Base-by-base conservation (phyloP, 2,113 vertebrate genomes). In the Epinephelus moara region DNA sequence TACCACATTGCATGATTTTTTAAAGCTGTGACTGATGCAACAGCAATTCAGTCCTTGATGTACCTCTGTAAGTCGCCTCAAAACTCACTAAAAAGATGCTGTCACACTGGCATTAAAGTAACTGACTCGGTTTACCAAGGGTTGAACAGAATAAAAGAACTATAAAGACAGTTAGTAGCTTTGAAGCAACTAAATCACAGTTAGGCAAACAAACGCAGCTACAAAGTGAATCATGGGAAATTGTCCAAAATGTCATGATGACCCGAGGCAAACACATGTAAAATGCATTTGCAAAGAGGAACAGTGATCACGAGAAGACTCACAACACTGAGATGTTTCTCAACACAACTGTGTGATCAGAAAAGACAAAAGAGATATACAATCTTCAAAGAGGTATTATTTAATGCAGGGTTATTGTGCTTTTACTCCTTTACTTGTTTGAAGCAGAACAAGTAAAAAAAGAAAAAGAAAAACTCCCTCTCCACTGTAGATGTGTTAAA, bases 221-320 rank as follows among this genome's bases (percentile, higher is more conserved):
- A 60, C 53, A 78, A 69, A n/a, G 45, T 69, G 64, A 75, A 74
- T 61, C 62, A 66, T 49, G 3, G 56, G 47, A 74, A 63, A 74
- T 11, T 23, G 30, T 18, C 33, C 69, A 75, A 56, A 75, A 63
- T 30, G 21, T 52, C 47, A 49, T 13, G 47, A 74, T 69, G 50
- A 57, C 85, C 70, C 7, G n/a, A 45, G 64, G 75, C 30, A 78
- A 88, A 86, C 72, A 47, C 68, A 74, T 85, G 75, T 60, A 78
- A 75, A 78, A 53, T 25, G 17, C 25, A 77, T 85, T 67, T 64
- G 49, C 17, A 5, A 68, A 85, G 67, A 72, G 68, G 80, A 76
- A 81, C 23, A 75, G 19, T 15, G 60, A 68, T 67, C 75, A 80
- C 70, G 67, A 68, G 74, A 10, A 3, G 47, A 50, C 47, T 60